Conservation (phyloP, 2,888 invertebrate genomes). For the Nomada fucata region DNA sequence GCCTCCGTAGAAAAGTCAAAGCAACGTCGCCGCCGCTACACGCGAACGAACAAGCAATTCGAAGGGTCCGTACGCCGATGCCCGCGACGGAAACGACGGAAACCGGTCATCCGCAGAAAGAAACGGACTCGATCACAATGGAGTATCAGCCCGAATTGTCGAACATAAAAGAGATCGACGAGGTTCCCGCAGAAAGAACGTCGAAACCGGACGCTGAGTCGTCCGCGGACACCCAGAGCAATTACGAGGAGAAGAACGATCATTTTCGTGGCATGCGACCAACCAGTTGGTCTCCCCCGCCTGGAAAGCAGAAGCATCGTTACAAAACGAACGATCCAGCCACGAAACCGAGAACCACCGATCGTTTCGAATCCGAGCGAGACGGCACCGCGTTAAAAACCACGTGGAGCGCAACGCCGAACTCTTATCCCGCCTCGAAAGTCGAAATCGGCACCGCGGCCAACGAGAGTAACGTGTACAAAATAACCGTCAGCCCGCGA, state of each 20-base stretch:
- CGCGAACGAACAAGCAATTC: slow-evolving; percentile 12
- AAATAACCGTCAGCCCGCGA: slow-evolving; percentile 80
- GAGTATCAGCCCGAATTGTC: background rate
- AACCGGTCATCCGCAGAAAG: background rate
- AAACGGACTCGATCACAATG: background rate
- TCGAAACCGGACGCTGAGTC: slow-evolving; percentile 66
- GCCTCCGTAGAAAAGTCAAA: slow-evolving; percentile 87
- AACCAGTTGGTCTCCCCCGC: slow-evolving; percentile 82
- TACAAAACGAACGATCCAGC: slow-evolving; percentile 57
- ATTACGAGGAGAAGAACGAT: slow-evolving; percentile 60
- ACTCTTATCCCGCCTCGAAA: slow-evolving; percentile 62
- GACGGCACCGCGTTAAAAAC: slow-evolving; percentile 7
- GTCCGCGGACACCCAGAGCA: background rate
- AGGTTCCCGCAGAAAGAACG: background rate
- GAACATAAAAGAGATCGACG: slow-evolving; percentile 8
- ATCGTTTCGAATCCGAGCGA: slow-evolving; percentile 14
- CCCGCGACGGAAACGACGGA: background rate
- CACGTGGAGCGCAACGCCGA: slow-evolving; percentile 50
- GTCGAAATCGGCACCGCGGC: slow-evolving; percentile 71
- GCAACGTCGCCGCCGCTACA: slow-evolving; percentile 84
- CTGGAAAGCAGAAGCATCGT: slow-evolving; percentile 75
- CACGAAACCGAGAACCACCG: background rate
- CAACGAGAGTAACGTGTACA: slow-evolving; percentile 78
- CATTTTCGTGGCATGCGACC: slow-evolving; percentile 80
- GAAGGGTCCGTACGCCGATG: slow-evolving; percentile 2